These are phyloP conservation scores for Heliconius hewitsoni DNA, from an alignment of 1,140 invertebrate species.

Conservation along the genomic window DNA sequence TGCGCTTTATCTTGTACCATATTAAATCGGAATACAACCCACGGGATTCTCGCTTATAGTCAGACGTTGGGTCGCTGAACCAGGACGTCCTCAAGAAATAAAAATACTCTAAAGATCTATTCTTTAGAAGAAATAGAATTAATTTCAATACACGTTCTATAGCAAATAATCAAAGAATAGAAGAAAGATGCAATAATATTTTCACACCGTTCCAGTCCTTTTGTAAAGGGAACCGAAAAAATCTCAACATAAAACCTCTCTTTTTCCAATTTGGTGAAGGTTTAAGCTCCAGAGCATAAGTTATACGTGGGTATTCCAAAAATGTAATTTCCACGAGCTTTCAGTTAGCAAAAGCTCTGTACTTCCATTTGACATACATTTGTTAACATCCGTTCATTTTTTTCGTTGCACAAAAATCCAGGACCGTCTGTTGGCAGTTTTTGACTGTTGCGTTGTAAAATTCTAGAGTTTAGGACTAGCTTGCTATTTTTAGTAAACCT, in stretches of 20 bases:
- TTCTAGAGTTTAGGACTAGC: neutral
- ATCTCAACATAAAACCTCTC: conserved; percentile 1
- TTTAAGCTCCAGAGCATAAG: conserved; percentile 7
- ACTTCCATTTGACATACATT: conserved; percentile 25
- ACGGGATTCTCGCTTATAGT: no score
- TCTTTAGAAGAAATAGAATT: no score
- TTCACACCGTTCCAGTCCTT: neutral
- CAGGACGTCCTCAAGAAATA: no score
- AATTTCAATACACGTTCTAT: no score
- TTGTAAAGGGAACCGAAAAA: neutral
- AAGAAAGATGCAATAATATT: neutral
- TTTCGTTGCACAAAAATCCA: conserved; percentile 5
- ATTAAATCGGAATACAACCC: no score
- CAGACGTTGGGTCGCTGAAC: no score
- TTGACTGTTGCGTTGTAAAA: conserved; percentile 1
- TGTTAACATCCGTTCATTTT: conserved; percentile 20
- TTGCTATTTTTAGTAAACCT: neutral
- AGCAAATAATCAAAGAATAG: neutral
- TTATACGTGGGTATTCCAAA: conserved; percentile 9
- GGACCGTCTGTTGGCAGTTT: neutral
- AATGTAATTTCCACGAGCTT: conserved; percentile 2
- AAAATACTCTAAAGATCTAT: no score
- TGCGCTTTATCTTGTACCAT: no score
- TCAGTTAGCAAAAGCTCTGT: conserved; percentile 15
- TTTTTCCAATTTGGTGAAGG: conserved; percentile 1